A percentile compares a stretch with the other conserved stretches of the same genome.
Conservation (phyloP, 2,113 vertebrate genomes). For the Silurus meridionalis region DNA sequence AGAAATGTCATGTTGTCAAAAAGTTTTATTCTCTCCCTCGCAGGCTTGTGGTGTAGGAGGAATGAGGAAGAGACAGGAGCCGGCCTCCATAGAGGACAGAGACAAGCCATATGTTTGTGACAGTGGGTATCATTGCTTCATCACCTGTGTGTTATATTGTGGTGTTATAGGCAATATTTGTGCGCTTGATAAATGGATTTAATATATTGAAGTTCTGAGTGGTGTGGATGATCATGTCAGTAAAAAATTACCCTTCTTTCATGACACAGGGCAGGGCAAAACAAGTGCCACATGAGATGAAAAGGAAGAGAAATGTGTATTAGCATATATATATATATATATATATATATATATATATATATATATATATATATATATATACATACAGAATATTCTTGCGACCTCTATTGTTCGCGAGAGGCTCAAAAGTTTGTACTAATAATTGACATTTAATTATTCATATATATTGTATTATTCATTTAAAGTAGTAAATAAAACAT, state of each 20-base stretch:
- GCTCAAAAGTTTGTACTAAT: too few relatives aligned
- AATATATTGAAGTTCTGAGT: background rate
- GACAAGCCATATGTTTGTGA: slow-evolving; percentile 96
- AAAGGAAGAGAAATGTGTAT: too few relatives aligned
- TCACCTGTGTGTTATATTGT: background rate
- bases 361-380: too few relatives aligned
- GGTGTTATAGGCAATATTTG: background rate
- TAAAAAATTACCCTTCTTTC: background rate
- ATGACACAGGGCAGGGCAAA: background rate
- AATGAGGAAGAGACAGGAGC: slow-evolving; percentile 88
- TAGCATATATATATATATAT: too few relatives aligned
- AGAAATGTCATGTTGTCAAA: background rate
- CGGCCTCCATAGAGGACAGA: slow-evolving; percentile 83
- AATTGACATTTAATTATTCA: too few relatives aligned
- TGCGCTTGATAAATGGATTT: background rate
- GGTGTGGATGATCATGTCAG: background rate
- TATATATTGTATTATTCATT: too few relatives aligned
- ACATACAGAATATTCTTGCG: too few relatives aligned
- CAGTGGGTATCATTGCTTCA: slow-evolving; percentile 76
- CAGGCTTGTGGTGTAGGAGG: slow-evolving; percentile 88
- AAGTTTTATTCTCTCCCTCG: slow-evolving; percentile 17
- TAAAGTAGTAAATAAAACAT: too few relatives aligned
- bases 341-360: too few relatives aligned
- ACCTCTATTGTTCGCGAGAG: too few relatives aligned
- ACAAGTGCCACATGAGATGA: too few relatives aligned